These are phyloP conservation scores for Scaptomyza reducta DNA, from an alignment of 2,888 invertebrate genomes.

Conservation along the genomic window DNA sequence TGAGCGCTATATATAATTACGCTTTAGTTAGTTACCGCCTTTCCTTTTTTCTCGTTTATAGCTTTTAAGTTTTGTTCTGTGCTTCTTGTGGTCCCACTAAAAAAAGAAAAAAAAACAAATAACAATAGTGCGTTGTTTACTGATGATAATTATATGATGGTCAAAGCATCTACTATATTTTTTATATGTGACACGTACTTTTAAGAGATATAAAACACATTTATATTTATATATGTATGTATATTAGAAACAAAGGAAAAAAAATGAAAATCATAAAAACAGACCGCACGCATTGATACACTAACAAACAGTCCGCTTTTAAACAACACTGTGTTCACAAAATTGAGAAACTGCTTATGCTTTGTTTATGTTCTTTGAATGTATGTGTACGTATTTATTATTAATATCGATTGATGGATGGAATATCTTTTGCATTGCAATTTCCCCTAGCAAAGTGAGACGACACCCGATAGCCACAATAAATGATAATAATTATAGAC, in stretches of 20 bases:
- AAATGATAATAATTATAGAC: slow-evolving; percentile 79
- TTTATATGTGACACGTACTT: slow-evolving; percentile 76
- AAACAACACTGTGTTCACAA: slow-evolving; percentile 45
- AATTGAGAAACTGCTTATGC: slow-evolving; percentile 18
- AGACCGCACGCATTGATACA: slow-evolving; percentile 58
- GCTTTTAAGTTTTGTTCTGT: slow-evolving; percentile 69
- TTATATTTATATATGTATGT: slow-evolving; percentile 64
- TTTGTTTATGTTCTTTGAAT: slow-evolving; percentile 54
- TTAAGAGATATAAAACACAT: slow-evolving; percentile 67
- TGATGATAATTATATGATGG: slow-evolving; percentile 41
- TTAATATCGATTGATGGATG: slow-evolving; percentile 57
- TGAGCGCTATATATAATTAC: slow-evolving; percentile 59
- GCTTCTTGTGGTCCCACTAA: slow-evolving; percentile 63
- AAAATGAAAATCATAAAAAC: slow-evolving; percentile 19
- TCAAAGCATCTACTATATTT: slow-evolving; percentile 68
- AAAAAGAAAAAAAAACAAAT: slow-evolving; percentile 32
- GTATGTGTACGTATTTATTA: slow-evolving; percentile 62
- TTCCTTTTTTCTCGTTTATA: slow-evolving; percentile 64
- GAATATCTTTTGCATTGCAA: slow-evolving; percentile 48
- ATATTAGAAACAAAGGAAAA: slow-evolving; percentile 38
- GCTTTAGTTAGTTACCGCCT: slow-evolving; percentile 76
- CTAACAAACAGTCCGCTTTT: slow-evolving; percentile 59
- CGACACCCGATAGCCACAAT: slow-evolving; percentile 58
- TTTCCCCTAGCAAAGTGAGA: slow-evolving; percentile 38
- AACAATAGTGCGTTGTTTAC: slow-evolving; percentile 50